Base-by-base conservation (phyloP, 2,113 vertebrate species). In the Edolisoma coerulescens region DNA sequence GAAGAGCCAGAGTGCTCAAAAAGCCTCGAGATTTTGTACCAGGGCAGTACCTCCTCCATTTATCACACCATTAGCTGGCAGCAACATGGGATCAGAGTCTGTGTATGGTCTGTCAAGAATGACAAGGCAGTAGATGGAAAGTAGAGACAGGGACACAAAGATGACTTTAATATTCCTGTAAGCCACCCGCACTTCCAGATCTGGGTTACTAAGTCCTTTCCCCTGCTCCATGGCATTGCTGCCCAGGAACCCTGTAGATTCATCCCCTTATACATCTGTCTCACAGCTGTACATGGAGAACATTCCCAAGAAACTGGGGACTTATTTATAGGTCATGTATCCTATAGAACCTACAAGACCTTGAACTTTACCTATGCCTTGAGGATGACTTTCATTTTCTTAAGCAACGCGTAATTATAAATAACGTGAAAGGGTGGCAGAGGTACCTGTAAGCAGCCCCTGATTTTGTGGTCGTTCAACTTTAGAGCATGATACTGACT, bases 261-360 rank as follows among this genome's bases (percentile, higher is more conserved):
- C 22, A 26, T 19, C 2, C 1, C 17, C 9, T 8, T 42, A 28
- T 16, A 37, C 24, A 13, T 53, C 24, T 19, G 39, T 41, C 67
- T n/a, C n/a, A 41, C 41, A 77, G 22, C 6, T 59, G 23, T 39
- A 45, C 15, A 7, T 1, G 2, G 20, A 35, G 9, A 50, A 30
- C 3, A 7, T 16, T 88, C 44, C 23, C 59, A 53, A 56, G 42
- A 95, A 44, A 45, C 2, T 6, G 1, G 8, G 37, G 18, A 42
- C 13, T 64, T 74, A 21, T 11, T 0, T 0, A 1, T 23, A 64
- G 37, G 7, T 65, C 4, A 11, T 56, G 3, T 37, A 61, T 32
- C 12, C 39, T 78, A 20, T 8, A 7, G 28, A 30, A 59, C 19
- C 33, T 37, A 27, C 20, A 61, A 3, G 11, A 15, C 21, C 39